Conservation (phyloP, 2,113 vertebrate species). For the Phalacrocorax brasilianus region DNA sequence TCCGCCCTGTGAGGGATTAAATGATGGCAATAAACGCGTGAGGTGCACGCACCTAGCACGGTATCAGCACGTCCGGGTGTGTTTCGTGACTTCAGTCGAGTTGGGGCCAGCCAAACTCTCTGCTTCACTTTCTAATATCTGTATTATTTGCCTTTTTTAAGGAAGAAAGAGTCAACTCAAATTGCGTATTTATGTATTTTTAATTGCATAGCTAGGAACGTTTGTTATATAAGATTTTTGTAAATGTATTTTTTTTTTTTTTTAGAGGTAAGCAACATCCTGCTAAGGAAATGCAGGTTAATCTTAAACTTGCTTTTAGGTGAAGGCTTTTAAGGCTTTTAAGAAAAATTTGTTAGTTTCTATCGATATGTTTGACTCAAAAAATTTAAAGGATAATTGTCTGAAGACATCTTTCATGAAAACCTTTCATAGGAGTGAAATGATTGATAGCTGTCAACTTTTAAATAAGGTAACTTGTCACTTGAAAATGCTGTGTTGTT, state of each 20-base stretch:
- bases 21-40: not conserved
- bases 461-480: not conserved
- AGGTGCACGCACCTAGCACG: not conserved
- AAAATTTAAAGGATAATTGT: slow-evolving; percentile 7
- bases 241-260: not conserved
- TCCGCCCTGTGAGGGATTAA: not conserved
- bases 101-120: not conserved
- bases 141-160: not conserved
- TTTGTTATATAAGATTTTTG: not conserved
- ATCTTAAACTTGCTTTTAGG: not conserved
- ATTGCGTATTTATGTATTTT: not conserved
- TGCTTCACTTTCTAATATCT: not conserved
- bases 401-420: not conserved
- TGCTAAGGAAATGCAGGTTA: not conserved
- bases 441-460: not conserved
- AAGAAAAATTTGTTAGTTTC: not conserved
- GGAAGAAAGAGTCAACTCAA: not conserved
- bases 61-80: fast-evolving
- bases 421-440: not conserved
- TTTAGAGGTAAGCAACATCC: not conserved
- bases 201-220: not conserved
- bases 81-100: not conserved
- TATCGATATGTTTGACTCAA: not conserved
- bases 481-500: not conserved
- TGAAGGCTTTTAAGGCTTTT: not conserved